These are phyloP conservation scores for Choloepus hoffmanni DNA, from an alignment of 2,113 vertebrate species.

Conservation along the genomic window DNA sequence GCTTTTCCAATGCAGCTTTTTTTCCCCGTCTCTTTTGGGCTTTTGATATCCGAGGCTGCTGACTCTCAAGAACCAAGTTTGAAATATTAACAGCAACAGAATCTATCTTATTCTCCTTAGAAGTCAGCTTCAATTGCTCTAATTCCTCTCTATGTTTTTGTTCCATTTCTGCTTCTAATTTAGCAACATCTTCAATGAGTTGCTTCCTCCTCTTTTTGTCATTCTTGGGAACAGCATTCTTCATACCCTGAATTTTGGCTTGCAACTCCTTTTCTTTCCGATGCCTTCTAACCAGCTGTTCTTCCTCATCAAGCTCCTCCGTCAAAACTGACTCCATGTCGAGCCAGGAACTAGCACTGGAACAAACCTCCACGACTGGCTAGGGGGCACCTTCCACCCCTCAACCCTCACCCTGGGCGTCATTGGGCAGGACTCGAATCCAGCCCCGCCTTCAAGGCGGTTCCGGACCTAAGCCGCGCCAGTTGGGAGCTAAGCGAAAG, in stretches of 20 bases:
- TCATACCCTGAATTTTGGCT: constrained; percentile 98
- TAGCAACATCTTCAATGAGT: constrained; percentile 94
- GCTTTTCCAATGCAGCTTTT: no score
- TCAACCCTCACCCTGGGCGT: constrained; percentile 54
- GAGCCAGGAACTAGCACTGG: background rate
- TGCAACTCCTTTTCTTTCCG: constrained; percentile 96
- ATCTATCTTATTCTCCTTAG: constrained; percentile 85
- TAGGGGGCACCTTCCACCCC: background rate
- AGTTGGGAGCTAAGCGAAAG: rapidly evolving
- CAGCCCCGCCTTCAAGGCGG: constrained; percentile 60
- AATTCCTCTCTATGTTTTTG: constrained; percentile 93
- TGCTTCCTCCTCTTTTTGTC: constrained; percentile 98
- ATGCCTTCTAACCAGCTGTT: constrained; percentile 89
- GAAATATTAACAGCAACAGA: constrained; percentile 85
- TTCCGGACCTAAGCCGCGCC: rapidly evolving
- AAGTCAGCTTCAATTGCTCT: constrained; percentile 84
- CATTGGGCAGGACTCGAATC: background rate
- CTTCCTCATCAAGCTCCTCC: constrained; percentile 75
- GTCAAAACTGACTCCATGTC: constrained; percentile 56
- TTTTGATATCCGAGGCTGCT: constrained; percentile 92
- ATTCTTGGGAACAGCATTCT: constrained; percentile 97
- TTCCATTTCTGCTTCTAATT: constrained; percentile 93
- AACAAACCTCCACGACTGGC: rapidly evolving
- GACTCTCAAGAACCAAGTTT: constrained; percentile 88
- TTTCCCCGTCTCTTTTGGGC: constrained; percentile 95